Evolutionary conservation across 2,888 invertebrate genomes (phyloP), one percentile per base, ranked within the genome.

Genomic region (Brenthis ino): DNA sequence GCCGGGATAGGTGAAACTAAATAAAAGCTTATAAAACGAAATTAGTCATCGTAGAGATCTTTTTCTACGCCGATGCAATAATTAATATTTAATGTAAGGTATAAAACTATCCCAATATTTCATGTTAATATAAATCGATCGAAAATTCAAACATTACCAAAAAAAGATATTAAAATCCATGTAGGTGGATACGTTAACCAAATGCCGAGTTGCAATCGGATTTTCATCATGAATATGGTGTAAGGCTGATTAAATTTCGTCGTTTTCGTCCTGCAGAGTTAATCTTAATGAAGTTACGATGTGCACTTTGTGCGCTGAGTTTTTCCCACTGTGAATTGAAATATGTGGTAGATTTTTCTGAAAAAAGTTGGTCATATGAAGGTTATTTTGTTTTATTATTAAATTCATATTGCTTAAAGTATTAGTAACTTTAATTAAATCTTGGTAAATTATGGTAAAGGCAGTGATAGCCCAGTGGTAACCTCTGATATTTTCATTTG

Each of bases 191-290:
- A 65, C 64, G 53, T 64, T 60, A 58, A 66, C 64, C 68, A 64
- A 72, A 72, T 68, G 70, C 68, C 65, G 64, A 60, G 28, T 57
- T 57, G 68, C 74, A 74, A 75, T 78, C 74, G 72, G 74, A 74
- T 77, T 78, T 77, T 77, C 76, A 74, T 74, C 72, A 72, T 71
- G 70, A 73, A 73, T 72, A 72, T 71, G 75, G 72, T 76, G 77
- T 75, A 75, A 74, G 76, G 75, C 72, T 75, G 79, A 80, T 78
- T 79, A 76, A 77, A 80, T 77, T 78, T 78, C 68, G 75, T 71
- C 71, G 75, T 71, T 75, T 74, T 75, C 72, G 75, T 69, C 73
- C 75, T 74, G 66, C 51, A 16, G 64, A 73, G 74, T 77, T 79
- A 77, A 79, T 79, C 78, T 68, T 76, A 77, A 77, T 77, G 77